Percentiles rank a stretch among this genome's conserved stretches.
phyloP scores from a whole-genome alignment of 2,113 vertebrate genomes.

The Guaruba guarouba region DNA sequence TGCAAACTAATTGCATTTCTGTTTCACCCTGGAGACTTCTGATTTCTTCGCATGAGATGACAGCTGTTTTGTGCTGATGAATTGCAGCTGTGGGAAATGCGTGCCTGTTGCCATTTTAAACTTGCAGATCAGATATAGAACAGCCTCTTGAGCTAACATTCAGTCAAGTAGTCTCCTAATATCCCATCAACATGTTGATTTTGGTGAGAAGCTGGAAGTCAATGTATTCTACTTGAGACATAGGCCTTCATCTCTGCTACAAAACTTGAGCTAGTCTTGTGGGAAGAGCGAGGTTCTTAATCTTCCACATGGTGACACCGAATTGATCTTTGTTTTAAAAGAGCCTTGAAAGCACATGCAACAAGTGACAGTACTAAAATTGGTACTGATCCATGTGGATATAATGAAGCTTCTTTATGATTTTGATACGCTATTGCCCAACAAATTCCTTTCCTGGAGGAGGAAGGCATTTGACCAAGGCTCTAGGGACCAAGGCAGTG shows the following conservation, averaged over 20 bases:
- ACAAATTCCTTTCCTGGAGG: not conserved
- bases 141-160: constrained; percentile 45
- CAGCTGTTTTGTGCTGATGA: constrained; percentile 66
- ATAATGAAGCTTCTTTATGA: not conserved
- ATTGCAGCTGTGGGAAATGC: constrained; percentile 56
- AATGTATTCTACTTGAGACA: not conserved
- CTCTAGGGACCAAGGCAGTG: not conserved
- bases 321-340: not conserved
- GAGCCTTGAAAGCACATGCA: not conserved
- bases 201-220: constrained; percentile 5
- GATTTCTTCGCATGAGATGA: constrained; percentile 59
- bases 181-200: constrained; percentile 13
- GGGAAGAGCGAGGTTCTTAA: not conserved
- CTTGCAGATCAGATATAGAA: constrained; percentile 53
- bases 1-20: constrained; percentile 64
- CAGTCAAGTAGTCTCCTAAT: constrained; percentile 33
- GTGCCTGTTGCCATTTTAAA: constrained; percentile 61
- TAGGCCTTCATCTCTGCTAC: not conserved
- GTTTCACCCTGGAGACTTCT: constrained; percentile 59
- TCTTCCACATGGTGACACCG: not conserved
- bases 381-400: not conserved
- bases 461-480: not conserved
- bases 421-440: not conserved
- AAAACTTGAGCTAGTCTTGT: not conserved
- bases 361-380: not conserved